Conservation (phyloP, 2,113 vertebrate genomes). For the Peucedramus taeniatus region DNA sequence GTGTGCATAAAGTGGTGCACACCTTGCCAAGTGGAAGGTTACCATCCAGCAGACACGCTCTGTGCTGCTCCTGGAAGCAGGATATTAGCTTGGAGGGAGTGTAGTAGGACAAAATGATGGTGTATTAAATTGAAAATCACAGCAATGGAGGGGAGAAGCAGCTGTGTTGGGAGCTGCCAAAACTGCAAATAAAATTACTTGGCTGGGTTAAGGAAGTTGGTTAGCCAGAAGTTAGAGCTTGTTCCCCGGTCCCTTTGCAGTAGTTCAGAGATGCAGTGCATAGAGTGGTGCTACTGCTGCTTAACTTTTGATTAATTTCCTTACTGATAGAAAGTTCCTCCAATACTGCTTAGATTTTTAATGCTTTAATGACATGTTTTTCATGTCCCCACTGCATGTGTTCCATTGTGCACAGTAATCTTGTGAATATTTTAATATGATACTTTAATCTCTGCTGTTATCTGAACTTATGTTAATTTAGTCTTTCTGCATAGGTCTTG, state of each 20-base stretch:
- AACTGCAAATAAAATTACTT: neutral
- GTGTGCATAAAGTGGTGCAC: neutral
- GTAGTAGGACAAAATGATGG: neutral
- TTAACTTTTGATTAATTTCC: neutral
- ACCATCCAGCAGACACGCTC: neutral
- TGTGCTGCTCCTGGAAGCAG: neutral
- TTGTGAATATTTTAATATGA: neutral
- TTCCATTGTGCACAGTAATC: neutral
- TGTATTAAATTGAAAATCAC: neutral
- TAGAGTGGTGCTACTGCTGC: rapidly evolving
- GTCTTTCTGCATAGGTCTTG: neutral
- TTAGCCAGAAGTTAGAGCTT: neutral
- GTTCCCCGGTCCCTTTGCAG: rapidly evolving
- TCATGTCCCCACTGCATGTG: rapidly evolving
- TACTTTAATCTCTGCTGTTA: neutral
- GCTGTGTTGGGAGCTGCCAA: neutral
- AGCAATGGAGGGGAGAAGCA: neutral
- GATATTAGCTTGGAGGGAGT: neutral
- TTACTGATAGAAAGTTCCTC: neutral
- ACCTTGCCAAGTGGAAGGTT: neutral
- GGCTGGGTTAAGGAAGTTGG: neutral
- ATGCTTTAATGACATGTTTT: neutral
- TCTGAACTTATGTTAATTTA: neutral
- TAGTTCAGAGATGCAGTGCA: neutral
- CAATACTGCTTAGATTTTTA: neutral